A percentile compares a stretch with the other conserved stretches of the same genome.
These are phyloP conservation scores for Sebastes wilsoni DNA, from an alignment of 2,797 vertebrate genomes.

Conservation along the genomic window DNA sequence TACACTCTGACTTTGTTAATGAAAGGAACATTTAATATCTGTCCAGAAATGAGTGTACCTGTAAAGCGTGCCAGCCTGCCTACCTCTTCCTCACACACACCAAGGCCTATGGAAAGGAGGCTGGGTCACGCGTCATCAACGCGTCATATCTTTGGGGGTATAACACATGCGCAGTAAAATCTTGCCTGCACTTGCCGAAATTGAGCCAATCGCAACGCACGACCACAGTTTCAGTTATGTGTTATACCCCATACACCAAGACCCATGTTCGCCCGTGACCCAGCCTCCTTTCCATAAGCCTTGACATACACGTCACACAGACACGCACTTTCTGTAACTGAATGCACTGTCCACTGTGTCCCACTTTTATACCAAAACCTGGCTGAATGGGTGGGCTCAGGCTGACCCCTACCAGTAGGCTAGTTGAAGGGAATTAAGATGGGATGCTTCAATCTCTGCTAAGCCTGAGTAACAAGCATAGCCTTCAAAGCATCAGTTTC, in stretches of 20 bases:
- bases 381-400: slow-evolving; percentile 17
- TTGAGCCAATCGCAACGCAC: too few species aligned
- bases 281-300: too few species aligned
- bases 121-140: too few species aligned
- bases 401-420: slow-evolving; percentile 20
- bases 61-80: neutral
- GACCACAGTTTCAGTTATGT: rapidly evolving
- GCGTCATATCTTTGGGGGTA: too few species aligned
- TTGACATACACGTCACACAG: neutral
- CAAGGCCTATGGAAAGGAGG: too few species aligned
- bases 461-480: slow-evolving; percentile 59
- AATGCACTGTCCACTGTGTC: slow-evolving; percentile 40
- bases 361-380: slow-evolving; percentile 55
- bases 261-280: too few species aligned
- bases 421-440: slow-evolving; percentile 27
- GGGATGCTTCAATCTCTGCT: slow-evolving; percentile 28
- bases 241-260: too few species aligned
- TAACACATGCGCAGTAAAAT: too few species aligned
- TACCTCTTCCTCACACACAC: neutral
- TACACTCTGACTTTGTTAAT: neutral
- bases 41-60: neutral
- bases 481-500: slow-evolving; percentile 39
- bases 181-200: too few species aligned
- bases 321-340: neutral
- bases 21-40: neutral